Percentiles rank a stretch among this genome's conserved stretches.
phyloP scores from a whole-genome alignment of 1,140 invertebrate species.

The Delia radicum region DNA sequence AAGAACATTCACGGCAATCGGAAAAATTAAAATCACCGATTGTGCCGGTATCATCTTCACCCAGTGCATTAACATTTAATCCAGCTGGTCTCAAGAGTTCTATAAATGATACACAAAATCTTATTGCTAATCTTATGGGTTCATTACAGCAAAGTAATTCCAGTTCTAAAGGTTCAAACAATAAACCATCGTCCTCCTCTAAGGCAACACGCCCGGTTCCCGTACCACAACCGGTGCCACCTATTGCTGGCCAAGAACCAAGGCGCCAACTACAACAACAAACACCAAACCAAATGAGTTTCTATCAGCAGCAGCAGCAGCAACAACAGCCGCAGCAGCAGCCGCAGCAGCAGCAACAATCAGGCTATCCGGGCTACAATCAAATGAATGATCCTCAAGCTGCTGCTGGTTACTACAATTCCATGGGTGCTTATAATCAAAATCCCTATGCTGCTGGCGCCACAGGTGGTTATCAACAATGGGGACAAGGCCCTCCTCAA shows the following conservation, averaged over 20 bases:
- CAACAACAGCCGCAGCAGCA: neutral
- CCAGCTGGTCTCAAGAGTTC: slow-evolving; percentile 51
- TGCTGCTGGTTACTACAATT: slow-evolving; percentile 20
- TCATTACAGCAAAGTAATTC: slow-evolving; percentile 57
- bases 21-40: slow-evolving; percentile 12
- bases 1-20: slow-evolving; percentile 36
- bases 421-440: slow-evolving; percentile 18
- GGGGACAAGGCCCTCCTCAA: slow-evolving; percentile 16
- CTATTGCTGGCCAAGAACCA: neutral
- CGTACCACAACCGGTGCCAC: slow-evolving; percentile 2
- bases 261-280: slow-evolving; percentile 16
- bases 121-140: slow-evolving; percentile 67
- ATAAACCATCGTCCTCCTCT: neutral
- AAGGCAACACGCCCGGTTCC: neutral
- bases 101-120: slow-evolving; percentile 61
- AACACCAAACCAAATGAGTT: neutral
- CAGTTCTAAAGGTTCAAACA: slow-evolving; percentile 23
- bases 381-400: slow-evolving; percentile 12
- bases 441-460: slow-evolving; percentile 21
- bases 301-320: slow-evolving; percentile 25
- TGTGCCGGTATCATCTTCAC: slow-evolving; percentile 32
- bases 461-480: slow-evolving; percentile 20
- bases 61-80: slow-evolving; percentile 45
- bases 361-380: slow-evolving; percentile 15
- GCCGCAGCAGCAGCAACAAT: slow-evolving; percentile 21